A percentile compares a stretch with the other conserved stretches of the same genome.
phyloP scores from a whole-genome alignment of 2,888 invertebrate species.

The Tetheella fluctuosa region DNA sequence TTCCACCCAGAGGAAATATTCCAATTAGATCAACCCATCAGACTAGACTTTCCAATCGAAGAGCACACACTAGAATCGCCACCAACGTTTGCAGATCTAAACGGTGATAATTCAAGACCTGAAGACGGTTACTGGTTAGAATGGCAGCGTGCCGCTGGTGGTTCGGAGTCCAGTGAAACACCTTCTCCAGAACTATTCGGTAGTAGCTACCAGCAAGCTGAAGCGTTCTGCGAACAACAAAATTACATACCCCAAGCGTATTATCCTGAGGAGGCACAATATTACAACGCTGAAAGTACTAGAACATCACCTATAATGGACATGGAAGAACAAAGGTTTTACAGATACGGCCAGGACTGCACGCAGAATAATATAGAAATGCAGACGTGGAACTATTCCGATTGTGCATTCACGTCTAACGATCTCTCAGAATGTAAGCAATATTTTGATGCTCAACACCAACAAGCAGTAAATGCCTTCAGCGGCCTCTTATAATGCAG shows the following conservation, averaged over 20 bases:
- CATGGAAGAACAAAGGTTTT: conserved; percentile 68
- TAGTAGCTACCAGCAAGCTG: conserved; percentile 67
- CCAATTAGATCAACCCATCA: conserved; percentile 89
- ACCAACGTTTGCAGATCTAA: conserved; percentile 88
- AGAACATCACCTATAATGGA: conserved; percentile 68
- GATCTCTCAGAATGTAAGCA: conserved; percentile 65
- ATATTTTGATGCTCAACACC: conserved; percentile 66
- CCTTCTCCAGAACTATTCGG: conserved; percentile 83
- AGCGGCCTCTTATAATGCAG: conserved; percentile 66
- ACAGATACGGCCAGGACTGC: conserved; percentile 69
- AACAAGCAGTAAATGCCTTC: conserved; percentile 66
- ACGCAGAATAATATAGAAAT: conserved; percentile 61
- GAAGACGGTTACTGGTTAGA: conserved; percentile 85
- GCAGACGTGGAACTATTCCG: conserved; percentile 70
- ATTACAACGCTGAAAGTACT: conserved; percentile 64
- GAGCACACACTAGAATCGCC: conserved; percentile 85
- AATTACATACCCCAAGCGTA: conserved; percentile 65
- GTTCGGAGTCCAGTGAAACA: conserved; percentile 81
- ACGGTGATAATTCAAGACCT: conserved; percentile 87
- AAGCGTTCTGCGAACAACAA: conserved; percentile 72
- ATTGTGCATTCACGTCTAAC: conserved; percentile 65
- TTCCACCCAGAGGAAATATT: conserved; percentile 92
- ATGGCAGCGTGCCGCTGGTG: conserved; percentile 76
- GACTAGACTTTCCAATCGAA: conserved; percentile 85
- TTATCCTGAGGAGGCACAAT: conserved; percentile 75